phyloP scores from a whole-genome alignment of 2,888 invertebrate genomes.

The Sepioteuthis lessoniana region DNA sequence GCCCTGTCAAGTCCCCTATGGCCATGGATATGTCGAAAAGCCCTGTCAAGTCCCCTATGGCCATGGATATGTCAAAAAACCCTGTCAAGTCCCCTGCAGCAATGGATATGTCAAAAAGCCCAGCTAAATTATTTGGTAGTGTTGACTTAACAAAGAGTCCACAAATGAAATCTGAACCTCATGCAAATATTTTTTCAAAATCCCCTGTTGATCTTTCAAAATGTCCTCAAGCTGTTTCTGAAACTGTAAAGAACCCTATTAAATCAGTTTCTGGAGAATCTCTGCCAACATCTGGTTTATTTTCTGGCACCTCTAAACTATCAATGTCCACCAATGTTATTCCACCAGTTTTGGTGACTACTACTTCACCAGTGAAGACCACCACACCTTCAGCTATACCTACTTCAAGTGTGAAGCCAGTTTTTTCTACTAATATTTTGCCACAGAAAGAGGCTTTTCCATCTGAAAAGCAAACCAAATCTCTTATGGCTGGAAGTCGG shows the following conservation, averaged over 20 bases:
- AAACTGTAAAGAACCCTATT: not conserved
- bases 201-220: constrained; percentile 34
- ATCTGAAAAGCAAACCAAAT: not conserved
- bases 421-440: not conserved
- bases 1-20: too few relatives aligned
- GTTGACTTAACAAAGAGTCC: not conserved
- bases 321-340: too few relatives aligned
- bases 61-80: not conserved
- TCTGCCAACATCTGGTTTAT: not conserved
- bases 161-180: not conserved
- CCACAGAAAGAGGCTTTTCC: not conserved
- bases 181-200: not conserved
- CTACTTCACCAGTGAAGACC: not conserved
- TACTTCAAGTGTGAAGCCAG: not conserved
- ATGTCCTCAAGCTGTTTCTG: not conserved
- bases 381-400: not conserved
- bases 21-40: too few relatives aligned
- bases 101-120: not conserved
- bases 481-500: not conserved
- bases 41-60: too few relatives aligned
- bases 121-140: not conserved
- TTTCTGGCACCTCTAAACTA: too few relatives aligned
- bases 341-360: too few relatives aligned
- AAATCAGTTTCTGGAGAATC: constrained; percentile 16
- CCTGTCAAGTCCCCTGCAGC: not conserved